These are phyloP conservation scores for Anaspis maculata DNA, from an alignment of 2,888 invertebrate genomes.

Conservation along the genomic window DNA sequence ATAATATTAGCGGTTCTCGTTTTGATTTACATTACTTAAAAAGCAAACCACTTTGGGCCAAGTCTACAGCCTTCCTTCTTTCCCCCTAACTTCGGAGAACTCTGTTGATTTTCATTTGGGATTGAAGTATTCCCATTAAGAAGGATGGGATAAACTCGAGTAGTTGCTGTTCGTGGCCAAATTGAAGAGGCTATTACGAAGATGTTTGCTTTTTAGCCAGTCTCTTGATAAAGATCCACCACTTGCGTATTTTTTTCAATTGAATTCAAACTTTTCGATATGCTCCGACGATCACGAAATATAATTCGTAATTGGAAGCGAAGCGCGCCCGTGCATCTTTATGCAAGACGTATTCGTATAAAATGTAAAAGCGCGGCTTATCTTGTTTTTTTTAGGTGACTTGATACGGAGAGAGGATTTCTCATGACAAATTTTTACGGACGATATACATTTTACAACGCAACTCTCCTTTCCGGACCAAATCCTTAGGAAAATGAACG, in stretches of 20 bases:
- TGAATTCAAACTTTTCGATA: too few relatives aligned
- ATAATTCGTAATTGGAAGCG: too few relatives aligned
- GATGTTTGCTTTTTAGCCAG: constrained; percentile 15
- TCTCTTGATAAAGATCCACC: constrained; percentile 12
- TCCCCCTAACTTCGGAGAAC: constrained; percentile 14
- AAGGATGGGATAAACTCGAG: constrained; percentile 15
- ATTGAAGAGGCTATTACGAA: constrained; percentile 16
- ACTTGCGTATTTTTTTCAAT: constrained; percentile 7
- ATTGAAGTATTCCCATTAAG: constrained; percentile 17
- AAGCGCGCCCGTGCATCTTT: too few relatives aligned
- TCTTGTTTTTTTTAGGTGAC: too few relatives aligned
- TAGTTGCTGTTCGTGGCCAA: constrained; percentile 16
- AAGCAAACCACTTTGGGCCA: constrained; percentile 13
- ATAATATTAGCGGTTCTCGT: constrained; percentile 14
- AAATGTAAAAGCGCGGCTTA: too few relatives aligned
- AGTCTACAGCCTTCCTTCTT: constrained; percentile 14
- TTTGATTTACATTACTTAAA: constrained; percentile 15
- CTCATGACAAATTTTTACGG: too few relatives aligned
- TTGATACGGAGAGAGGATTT: too few relatives aligned
- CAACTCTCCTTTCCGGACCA: too few relatives aligned
- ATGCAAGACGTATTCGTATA: too few relatives aligned
- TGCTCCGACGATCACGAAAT: too few relatives aligned
- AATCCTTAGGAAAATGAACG: too few relatives aligned
- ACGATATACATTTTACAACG: too few relatives aligned
- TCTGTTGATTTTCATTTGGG: constrained; percentile 17